Conservation (phyloP, 1,140 invertebrate genomes). For the Tetramorium alpestre region DNA sequence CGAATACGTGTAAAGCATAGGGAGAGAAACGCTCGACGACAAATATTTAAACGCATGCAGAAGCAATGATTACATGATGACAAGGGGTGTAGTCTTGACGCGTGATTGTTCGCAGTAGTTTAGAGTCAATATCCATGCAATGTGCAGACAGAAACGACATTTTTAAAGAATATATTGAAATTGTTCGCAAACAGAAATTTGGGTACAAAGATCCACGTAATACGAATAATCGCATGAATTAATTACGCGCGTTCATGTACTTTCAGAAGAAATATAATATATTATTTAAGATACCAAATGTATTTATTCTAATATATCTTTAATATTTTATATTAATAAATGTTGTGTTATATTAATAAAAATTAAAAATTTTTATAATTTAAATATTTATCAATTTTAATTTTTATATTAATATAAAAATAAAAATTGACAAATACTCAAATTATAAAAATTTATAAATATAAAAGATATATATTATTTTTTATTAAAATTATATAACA, state of each 20-base stretch:
- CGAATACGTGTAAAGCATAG: constrained; percentile 55
- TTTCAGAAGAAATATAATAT: not conserved
- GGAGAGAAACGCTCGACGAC: constrained; percentile 40
- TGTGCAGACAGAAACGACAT: not conserved
- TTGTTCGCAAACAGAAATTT: not conserved
- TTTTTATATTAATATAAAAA: too few relatives aligned
- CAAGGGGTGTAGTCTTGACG: constrained; percentile 19
- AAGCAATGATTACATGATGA: constrained; percentile 50
- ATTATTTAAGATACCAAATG: not conserved
- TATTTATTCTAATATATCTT: not conserved
- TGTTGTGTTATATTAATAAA: not conserved
- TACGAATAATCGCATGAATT: not conserved
- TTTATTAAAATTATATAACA: not conserved
- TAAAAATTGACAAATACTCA: too few relatives aligned
- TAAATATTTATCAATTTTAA: too few relatives aligned
- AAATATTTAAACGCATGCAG: constrained; percentile 54
- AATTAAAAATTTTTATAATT: too few relatives aligned
- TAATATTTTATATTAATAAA: not conserved
- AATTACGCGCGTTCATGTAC: not conserved
- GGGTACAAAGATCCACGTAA: not conserved
- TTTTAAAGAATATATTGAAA: constrained; percentile 14
- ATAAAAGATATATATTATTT: not conserved
- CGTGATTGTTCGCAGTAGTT: constrained; percentile 32
- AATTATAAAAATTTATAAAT: not conserved
- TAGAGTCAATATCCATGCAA: constrained; percentile 9